Evolutionary conservation across 2,113 vertebrate species (phyloP).

Genomic region (Myiozetetes cayanensis): DNA sequence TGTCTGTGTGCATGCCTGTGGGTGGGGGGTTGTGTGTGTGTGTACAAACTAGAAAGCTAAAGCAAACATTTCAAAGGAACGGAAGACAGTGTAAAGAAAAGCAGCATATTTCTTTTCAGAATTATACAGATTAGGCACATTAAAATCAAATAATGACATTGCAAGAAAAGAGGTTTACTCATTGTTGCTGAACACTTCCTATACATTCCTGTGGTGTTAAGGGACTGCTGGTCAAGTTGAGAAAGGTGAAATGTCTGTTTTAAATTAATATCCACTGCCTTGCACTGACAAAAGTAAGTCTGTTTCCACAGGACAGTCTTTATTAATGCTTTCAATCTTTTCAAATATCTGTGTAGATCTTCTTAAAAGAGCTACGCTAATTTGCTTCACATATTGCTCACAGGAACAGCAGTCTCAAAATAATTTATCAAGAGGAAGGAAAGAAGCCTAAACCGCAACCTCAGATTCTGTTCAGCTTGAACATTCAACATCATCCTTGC

Average conservation of each 20-base stretch:
- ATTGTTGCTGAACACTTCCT: neutral
- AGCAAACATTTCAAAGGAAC: conserved; percentile 31
- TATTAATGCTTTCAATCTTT: neutral
- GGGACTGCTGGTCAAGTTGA: neutral
- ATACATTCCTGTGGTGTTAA: neutral
- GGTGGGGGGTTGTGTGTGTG: too few relatives aligned
- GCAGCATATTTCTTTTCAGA: conserved; percentile 4
- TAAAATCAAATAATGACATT: conserved; percentile 26
- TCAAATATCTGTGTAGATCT: neutral
- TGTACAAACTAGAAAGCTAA: neutral
- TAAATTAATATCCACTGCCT: conserved; percentile 32
- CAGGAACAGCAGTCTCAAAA: neutral
- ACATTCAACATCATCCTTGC: neutral
- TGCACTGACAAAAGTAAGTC: neutral
- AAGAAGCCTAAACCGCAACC: neutral
- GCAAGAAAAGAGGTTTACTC: neutral
- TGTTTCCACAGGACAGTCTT: neutral
- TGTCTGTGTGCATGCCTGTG: too few relatives aligned
- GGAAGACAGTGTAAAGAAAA: neutral
- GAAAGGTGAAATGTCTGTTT: conserved; percentile 41
- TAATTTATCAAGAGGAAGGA: neutral
- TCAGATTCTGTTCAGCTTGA: neutral
- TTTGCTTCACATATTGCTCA: neutral
- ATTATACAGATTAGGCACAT: conserved; percentile 14
- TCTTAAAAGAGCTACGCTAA: conserved; percentile 16